Evolutionary conservation across 2,113 vertebrate species (phyloP).

Genomic region (Chrysemys picta): DNA sequence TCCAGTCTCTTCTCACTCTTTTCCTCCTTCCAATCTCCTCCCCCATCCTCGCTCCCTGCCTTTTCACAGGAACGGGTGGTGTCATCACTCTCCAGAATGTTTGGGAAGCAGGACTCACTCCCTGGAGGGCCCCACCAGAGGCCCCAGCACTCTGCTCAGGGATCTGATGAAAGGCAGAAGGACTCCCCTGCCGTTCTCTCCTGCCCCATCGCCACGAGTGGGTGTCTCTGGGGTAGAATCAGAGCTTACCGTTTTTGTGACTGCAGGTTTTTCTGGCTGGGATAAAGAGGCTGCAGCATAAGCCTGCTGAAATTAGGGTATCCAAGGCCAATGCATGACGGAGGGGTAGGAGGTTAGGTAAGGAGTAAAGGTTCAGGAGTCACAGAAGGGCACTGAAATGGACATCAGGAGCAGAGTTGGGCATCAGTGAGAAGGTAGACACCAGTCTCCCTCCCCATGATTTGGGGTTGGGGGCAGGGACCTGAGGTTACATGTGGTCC

Average conservation of each 20-base stretch:
- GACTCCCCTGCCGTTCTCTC: not conserved
- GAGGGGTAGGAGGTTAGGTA: not conserved
- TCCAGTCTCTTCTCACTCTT: not conserved
- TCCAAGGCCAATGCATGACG: not conserved
- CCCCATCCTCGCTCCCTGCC: not conserved
- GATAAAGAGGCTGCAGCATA: not conserved
- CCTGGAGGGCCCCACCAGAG: not conserved
- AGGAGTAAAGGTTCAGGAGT: not conserved
- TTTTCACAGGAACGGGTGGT: not conserved
- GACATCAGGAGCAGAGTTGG: not conserved
- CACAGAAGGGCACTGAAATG: not conserved
- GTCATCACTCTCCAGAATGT: not conserved
- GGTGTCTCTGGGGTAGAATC: not conserved
- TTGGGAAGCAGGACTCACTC: not conserved
- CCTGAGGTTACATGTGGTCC: not conserved
- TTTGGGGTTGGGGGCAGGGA: not conserved
- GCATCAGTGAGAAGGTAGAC: not conserved
- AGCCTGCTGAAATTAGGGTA: not conserved
- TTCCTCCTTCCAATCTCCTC: not conserved
- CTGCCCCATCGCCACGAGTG: not conserved
- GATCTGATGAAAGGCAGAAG: not conserved
- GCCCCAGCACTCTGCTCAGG: not conserved
- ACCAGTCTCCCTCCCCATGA: not conserved
- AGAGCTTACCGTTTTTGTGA: not conserved
- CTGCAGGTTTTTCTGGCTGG: not conserved